Evolutionary conservation across 2,888 invertebrate genomes (phyloP), one percentile per base, ranked within the genome.

Genomic region (Lysandra coridon): DNA sequence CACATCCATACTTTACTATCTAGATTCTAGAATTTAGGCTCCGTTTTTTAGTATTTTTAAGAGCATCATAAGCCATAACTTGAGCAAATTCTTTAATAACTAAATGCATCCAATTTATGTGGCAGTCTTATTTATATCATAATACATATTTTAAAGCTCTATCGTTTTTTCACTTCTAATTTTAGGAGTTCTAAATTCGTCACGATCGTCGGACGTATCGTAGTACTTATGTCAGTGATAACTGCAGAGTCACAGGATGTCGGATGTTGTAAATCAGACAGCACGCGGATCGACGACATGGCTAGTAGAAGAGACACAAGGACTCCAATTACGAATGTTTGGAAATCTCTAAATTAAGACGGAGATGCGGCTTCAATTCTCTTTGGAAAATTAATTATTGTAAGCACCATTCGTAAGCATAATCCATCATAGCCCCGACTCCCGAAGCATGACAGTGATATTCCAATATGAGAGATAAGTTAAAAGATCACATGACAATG

Each of bases 231-330:
- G 75, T 44, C 75, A 49, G 49, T n/a, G 49, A 49, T 49, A 74
- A 74, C 64, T 30, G 10, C 69, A 14, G 14, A 69, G 33, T 33
- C 49, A 49, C 73, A 78, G 78, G 78, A 78, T 78, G 73, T 53
- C 53, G 78, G 57, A 73, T 73, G 57, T 78, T 73, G 78, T 78
- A 53, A 73, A 78, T 73, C 73, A 40, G 73, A 17, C 60, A 23
- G 73, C 37, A 57, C 73, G 57, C 33, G 69, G 30, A 37, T 33
- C 33, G 33, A 69, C 33, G 33, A 69, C 69, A 69, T 17, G 33
- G 33, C 57, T 57, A 57, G 30, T 17, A 69, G 5, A 14, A 37
- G 33, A 33, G 33, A 69, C 69, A 69, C 69, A 33, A 14, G 69
- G 69, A 23, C 14, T 14, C 64, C 12, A 64, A 64, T 64, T 64